Evolutionary conservation across 2,797 vertebrate genomes (phyloP), one percentile per base, ranked within the genome.

Genomic region (Nothura maculosa): DNA sequence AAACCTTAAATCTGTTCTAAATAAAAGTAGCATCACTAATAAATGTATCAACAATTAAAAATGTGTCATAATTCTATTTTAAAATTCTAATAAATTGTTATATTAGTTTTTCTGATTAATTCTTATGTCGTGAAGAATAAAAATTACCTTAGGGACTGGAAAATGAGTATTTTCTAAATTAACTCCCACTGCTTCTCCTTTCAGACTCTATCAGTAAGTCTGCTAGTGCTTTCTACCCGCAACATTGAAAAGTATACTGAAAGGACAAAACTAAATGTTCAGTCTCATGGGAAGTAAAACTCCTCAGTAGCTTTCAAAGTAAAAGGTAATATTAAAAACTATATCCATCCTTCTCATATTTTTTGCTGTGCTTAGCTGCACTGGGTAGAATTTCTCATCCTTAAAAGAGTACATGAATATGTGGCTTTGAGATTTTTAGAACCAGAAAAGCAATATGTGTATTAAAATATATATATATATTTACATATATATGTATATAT

Each of bases 151-250:
- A 76, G 30, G 6, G 17, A 78, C 13, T 10, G 50, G 9, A 60
- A 4, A 63, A 60, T 47, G 3, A 9, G 11, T 87, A 34, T 92
- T 82, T 89, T 85, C 60, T 58, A 32, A 30, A 55, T 27, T 4
- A 45, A 11, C 40, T 77, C 27, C 47, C 34, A 74, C 1, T 74
- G 47, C 58, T 20, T 10, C 5, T 34, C 34, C 47, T 79, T 84
- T 69, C 2, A 2, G 25, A 34, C 10, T 43, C 4, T 14, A 54
- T 32, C 4, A 16, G 9, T 28, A 0, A 16, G 27, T 52, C 12
- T 42, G 18, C 30, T 6, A 10, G 20, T 64, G 10, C 58, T 77
- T 85, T 63, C 34, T 18, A 55, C 8, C 6, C 72, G 20, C 8
- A 30, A 43, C 54, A 47, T 16, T 62, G 6, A 58, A 48, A 68